These are phyloP conservation scores for Oasisia sp. DNA, from an alignment of 2,888 invertebrate species.

Conservation along the genomic window DNA sequence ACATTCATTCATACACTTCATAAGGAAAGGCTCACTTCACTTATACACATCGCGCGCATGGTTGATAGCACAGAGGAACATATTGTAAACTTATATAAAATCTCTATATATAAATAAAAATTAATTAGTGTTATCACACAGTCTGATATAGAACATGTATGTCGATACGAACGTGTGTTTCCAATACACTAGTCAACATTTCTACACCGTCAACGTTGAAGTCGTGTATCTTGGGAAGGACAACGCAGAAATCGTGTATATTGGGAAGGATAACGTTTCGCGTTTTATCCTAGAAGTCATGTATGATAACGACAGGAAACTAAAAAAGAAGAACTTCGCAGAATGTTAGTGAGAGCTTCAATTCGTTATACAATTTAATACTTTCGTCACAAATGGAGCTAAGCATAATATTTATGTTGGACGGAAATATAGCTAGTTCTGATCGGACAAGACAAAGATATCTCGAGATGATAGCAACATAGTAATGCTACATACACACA, in stretches of 20 bases:
- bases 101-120: background rate
- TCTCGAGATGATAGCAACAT: background rate
- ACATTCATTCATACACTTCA: background rate
- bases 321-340: background rate
- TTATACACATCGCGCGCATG: background rate
- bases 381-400: background rate
- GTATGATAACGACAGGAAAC: background rate
- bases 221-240: background rate
- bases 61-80: background rate
- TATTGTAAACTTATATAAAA: background rate
- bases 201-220: background rate
- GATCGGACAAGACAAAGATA: background rate
- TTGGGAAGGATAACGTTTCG: background rate
- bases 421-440: background rate
- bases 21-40: background rate
- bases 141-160: background rate
- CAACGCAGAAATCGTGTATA: background rate
- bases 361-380: background rate
- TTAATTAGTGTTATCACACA: background rate
- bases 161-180: background rate
- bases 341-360: background rate
- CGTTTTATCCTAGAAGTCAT: background rate
- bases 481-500: background rate
- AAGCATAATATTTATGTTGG: background rate
- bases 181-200: background rate